Base-by-base conservation (phyloP, 1,140 invertebrate genomes). In the Drosophila prosaltans region DNA sequence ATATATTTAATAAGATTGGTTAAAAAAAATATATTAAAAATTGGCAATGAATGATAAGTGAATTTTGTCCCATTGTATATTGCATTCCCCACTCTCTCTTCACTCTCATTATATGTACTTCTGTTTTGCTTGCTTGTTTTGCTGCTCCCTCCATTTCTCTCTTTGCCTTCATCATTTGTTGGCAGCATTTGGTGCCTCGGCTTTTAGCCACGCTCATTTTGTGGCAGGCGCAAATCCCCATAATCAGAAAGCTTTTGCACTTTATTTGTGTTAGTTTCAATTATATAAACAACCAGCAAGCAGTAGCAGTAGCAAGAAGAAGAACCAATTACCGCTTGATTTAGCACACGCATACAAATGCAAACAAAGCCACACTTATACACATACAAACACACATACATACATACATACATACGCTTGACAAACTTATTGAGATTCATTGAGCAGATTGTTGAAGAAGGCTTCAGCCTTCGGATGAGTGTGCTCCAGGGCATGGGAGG, bases 251-350 rank as follows among this genome's bases (percentile, higher is more conserved):
- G 83, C 83, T 88, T 89, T 88, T 80, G 83, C 83, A 88, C 80
- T 88, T 88, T 88, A 88, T 88, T 88, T 88, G 83, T 74, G 84
- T 88, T 89, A 88, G 83, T 88, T 88, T 88, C 83, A 88, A 88
- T 88, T 88, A 88, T 88, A 88, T 88, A 88, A 88, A 88, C 83
- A 86, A 69, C 74, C 43, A 24, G 21, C 54, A 61, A n/a, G 54
- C 61, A 57, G 24, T 6, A 41, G 36, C 32, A 59, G 61, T 32
- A 48, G 36, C 45, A 57, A 48, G 70, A 65, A 76, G 82, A 65
- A 80, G 83, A 88, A 88, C 83, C 83, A 88, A 88, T 88, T 88
- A 89, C 83, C 77, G 84, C 83, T 83, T 88, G 83, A 88, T 88
- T 88, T 83, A 83, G 83, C 76, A 86, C 80, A 86, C 83, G 70